Evolutionary conservation across 2,797 vertebrate species (phyloP), one percentile per base, ranked within the genome.

Genomic region (Siniperca scherzeri): DNA sequence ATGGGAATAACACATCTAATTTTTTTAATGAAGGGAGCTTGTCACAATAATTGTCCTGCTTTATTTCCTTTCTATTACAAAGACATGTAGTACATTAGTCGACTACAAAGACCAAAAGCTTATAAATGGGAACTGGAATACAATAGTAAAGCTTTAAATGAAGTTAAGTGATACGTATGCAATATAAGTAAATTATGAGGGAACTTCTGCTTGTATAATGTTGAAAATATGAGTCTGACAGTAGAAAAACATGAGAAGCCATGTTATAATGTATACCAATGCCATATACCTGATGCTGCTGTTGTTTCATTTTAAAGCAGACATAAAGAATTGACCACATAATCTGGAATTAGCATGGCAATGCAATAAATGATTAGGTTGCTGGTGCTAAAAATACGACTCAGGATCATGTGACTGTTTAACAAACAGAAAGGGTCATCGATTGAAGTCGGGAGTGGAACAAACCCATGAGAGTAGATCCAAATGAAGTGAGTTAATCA

Each of bases 401-500:
- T 75, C 50, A 0, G 78, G 77, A 83, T 86, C 84, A 89, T 83
- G 84, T 89, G 88, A 92, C 85, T 91, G 72, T 89, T 93, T 93
- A 93, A 88, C 89, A 90, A 91, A 91, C 83, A 92, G 77, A 88
- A 79, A 64, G 75, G 64, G 78, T 69, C 85, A 93, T 93, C 66
- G 93, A 95, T 91, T 74, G 77, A 52, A 60, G 86, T 82, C 38
- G 89, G 44, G 70, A 77, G 81, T 74, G 91, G 93, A 92, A 92
- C 82, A 92, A 91, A 66, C 90, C 91, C 87, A 21, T 61, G 91
- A 93, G 92, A 92, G 91, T 82, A 86, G 86, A 89, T 87, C 85
- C 59, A 84, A 94, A 94, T 92, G 87, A 93, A 93, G 89, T 82
- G 87, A 95, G 93, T 96, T 94, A 94, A 96, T 96, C 93, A 96